These are phyloP conservation scores for Emydocephalus ijimae DNA, from an alignment of 2,113 vertebrate species.

Conservation along the genomic window DNA sequence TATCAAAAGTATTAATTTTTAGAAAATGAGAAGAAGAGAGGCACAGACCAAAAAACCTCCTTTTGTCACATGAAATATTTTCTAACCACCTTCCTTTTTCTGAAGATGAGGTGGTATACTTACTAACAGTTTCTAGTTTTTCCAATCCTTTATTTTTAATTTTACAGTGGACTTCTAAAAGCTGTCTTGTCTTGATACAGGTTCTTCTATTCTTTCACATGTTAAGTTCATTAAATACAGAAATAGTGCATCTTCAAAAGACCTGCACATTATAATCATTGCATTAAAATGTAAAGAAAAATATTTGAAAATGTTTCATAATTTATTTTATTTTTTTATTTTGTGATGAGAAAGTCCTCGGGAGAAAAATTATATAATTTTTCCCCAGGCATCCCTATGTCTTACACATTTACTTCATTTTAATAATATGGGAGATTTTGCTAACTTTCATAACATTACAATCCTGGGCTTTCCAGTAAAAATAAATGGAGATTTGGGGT, in stretches of 20 bases:
- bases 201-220: not conserved
- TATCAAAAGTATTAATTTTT: not conserved
- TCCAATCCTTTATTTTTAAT: not conserved
- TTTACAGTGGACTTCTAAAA: not conserved
- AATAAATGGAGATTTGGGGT: not conserved
- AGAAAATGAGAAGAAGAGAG: not conserved
- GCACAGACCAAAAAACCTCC: not conserved
- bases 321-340: not conserved
- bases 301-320: not conserved
- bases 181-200: not conserved
- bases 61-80: not conserved
- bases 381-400: not conserved
- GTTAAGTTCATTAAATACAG: not conserved
- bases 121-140: not conserved
- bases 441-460: not conserved
- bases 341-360: not conserved
- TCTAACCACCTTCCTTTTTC: not conserved
- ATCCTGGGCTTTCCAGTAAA: not conserved
- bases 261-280: not conserved
- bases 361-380: not conserved
- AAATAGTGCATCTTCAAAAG: not conserved
- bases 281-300: not conserved
- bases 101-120: not conserved
- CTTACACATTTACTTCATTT: not conserved
- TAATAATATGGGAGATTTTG: not conserved